Evolutionary conservation across 2,797 vertebrate genomes (phyloP), one percentile per base, ranked within the genome.

Genomic region (Kryptopterus vitreolus): DNA sequence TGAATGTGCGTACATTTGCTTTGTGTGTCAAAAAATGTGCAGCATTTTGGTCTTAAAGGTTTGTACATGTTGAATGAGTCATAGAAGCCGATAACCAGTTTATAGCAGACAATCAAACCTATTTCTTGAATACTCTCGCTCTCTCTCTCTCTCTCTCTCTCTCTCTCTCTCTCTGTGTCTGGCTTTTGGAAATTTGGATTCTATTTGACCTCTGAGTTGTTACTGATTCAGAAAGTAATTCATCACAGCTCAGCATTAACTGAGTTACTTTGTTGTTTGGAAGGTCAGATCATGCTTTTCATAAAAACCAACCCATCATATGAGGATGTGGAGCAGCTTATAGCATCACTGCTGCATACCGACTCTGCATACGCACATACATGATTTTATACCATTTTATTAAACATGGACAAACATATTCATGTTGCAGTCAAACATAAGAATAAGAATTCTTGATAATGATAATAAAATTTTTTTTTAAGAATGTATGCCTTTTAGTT

Each of bases 21-120:
- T 31, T 78, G 58, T 61, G 29, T 52, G 43, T 71, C 46, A 66
- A 43, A 76, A 62, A 65, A 13, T 61, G 33, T 76, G 43, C 59
- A 48, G 50, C 61, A 65, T 13, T 26, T 80, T 53, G 6, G 16
- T 63, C 13, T 68, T 48, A 29, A 66, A 73, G 20, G 33, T 73
- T 73, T 57, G 31, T 57, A 22, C 10, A 48, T 63, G 18, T 65
- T 53, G 29, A 18, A 31, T 76, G 22, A 59, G n/a, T 52, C 26
- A 52, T 48, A 3, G 50, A 35, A 52, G 68, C 48, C 46, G 31
- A 29, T 46, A 12, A 8, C n/a, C 43, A 68, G n/a, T 24, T 26
- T 26, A 13, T 33, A 33, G 33, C 50, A 71, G 48, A 33, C 3
- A 33, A 72, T 35, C 20, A 72, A 72, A 72, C 52, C 22, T 0